Percentiles rank a stretch among this genome's conserved stretches.
Evolutionary conservation across 1,140 invertebrate genomes (phyloP).

Genomic region (Chrysoperla carnea): DNA sequence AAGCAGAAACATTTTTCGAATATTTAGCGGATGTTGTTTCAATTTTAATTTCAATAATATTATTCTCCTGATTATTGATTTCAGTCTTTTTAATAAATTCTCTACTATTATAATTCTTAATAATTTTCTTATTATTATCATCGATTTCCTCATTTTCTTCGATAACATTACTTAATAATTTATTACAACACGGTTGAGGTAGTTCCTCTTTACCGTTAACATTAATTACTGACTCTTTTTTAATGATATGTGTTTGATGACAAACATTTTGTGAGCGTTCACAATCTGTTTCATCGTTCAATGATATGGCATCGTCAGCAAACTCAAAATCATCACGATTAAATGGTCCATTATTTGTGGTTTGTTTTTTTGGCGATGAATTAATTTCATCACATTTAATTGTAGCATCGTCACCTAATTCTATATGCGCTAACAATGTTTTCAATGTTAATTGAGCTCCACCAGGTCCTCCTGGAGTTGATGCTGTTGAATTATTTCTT

Average conservation of each 20-base stretch:
- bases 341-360: constrained; percentile 2
- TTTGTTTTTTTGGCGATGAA: constrained; percentile 10
- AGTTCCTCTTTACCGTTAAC: constrained; percentile 52
- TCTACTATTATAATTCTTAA: constrained; percentile 6
- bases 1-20: constrained; percentile 6
- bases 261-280: constrained; percentile 1
- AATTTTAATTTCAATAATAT: constrained; percentile 4
- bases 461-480: neutral
- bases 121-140: constrained; percentile 4
- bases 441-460: no score
- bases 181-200: constrained; percentile 23
- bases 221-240: constrained; percentile 26
- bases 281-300: constrained; percentile 21
- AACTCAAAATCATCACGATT: constrained; percentile 30
- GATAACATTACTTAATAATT: constrained; percentile 16
- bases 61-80: constrained; percentile 4
- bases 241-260: constrained; percentile 9
- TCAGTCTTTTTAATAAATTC: constrained; percentile 8
- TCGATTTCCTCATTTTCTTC: constrained; percentile 8
- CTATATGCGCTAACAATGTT: neutral
- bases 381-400: neutral
- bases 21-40: constrained; percentile 5
- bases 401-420: constrained; percentile 8
- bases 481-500: no score
- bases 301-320: constrained; percentile 32